Conservation (phyloP, 2,113 vertebrate species). For the Salminus brasiliensis region DNA sequence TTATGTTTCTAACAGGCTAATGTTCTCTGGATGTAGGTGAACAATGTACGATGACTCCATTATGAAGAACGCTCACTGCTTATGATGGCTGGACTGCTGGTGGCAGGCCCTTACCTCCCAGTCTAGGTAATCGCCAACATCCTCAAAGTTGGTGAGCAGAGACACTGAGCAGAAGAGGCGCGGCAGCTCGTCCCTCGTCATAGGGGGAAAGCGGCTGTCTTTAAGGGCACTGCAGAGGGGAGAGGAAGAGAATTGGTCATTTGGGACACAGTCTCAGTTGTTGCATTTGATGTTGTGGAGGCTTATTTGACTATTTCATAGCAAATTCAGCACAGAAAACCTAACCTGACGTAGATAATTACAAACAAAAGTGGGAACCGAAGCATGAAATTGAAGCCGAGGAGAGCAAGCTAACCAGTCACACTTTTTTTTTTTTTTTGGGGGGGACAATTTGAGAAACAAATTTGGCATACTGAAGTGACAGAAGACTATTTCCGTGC, state of each 20-base stretch:
- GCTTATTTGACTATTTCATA: neutral
- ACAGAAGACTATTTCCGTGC: no score
- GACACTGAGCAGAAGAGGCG: slow-evolving; percentile 99
- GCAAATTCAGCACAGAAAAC: neutral
- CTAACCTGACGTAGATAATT: neutral
- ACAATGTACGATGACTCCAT: no score
- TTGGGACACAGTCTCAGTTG: neutral
- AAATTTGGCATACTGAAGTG: no score
- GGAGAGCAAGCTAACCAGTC: neutral
- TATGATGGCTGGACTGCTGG: neutral
- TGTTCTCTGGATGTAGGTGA: no score
- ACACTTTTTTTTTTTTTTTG: no score
- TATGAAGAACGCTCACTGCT: no score
- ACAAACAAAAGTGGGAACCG: neutral
- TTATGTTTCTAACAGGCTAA: no score
- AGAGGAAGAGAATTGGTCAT: neutral
- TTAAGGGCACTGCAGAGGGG: slow-evolving; percentile 96
- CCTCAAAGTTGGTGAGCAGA: slow-evolving; percentile 99
- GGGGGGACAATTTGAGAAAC: no score
- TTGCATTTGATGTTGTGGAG: no score
- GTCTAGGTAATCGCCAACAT: slow-evolving; percentile 99
- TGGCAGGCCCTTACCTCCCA: slow-evolving; percentile 89
- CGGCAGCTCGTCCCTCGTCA: slow-evolving; percentile 99
- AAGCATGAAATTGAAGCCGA: neutral
- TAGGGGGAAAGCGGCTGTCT: slow-evolving; percentile 99